Conservation (phyloP, 2,113 vertebrate species). For the Felis chaus region DNA sequence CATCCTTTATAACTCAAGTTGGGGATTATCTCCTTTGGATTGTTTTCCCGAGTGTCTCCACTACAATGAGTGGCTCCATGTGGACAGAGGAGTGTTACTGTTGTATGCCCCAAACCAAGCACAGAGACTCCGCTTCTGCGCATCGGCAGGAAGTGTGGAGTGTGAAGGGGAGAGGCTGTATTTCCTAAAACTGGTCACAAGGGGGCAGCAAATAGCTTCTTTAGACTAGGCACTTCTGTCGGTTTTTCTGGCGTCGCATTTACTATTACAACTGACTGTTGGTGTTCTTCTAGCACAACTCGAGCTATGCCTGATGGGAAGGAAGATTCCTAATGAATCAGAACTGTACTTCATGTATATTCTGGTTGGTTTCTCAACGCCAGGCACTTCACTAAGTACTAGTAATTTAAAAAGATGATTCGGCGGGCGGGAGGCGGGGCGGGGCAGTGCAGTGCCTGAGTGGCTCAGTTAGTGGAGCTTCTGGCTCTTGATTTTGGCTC, state of each 20-base stretch:
- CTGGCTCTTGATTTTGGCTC: too few relatives aligned
- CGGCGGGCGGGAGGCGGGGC: too few relatives aligned
- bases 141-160: neutral
- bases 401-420: neutral
- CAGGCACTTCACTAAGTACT: neutral
- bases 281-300: neutral
- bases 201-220: slow-evolving; percentile 46
- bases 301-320: neutral
- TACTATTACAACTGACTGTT: neutral
- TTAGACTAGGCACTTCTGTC: neutral
- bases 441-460: too few relatives aligned
- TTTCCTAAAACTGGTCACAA: neutral
- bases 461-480: too few relatives aligned
- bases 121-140: neutral
- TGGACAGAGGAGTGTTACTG: neutral
- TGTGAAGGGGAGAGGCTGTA: neutral
- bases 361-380: neutral
- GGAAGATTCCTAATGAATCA: neutral
- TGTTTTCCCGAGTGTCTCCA: neutral
- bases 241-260: neutral
- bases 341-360: neutral
- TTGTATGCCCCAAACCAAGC: neutral
- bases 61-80: neutral
- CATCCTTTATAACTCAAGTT: neutral
- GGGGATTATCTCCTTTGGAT: neutral